Base-by-base conservation (phyloP, 2,113 vertebrate genomes). In the Neopipo cinnamomea region DNA sequence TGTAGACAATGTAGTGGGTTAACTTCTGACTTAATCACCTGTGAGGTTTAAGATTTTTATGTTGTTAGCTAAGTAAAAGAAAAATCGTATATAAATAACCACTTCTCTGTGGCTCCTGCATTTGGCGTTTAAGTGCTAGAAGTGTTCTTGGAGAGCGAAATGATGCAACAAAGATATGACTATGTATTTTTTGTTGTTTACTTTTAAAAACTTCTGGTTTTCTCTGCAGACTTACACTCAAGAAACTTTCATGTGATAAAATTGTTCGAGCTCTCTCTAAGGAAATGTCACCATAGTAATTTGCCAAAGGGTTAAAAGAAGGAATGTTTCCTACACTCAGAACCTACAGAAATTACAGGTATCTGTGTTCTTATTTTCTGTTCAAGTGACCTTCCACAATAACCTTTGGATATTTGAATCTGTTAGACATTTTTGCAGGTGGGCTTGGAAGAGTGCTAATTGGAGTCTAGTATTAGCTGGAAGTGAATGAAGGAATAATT, bases 401-500 rank as follows among this genome's bases (percentile, higher is more conserved):
- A 59, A 65, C 18, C 42, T 88, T 95, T 91, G 23, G 65, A 79
- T 88, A 66, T 94, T 91, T 95, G 70, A 93, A 91, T 75, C 88
- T 77, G n/a, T 83, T 85, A 89, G 61, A 95, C 61, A 67, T 96
- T 97, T 96, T 90, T 97, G 97, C 97, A 98, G 93, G 93, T 98
- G 97, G 96, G 41, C 68, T 96, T 96, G 88, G 95, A 98, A 96
- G 96, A 97, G 83, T 35, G 30, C 71, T 97, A 97, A 98, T 96
- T 97, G 94, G 74, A 97, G 94, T 88, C 80, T 92, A 95, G 96
- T 95, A 97, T 97, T 98, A 98, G 86, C 96, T 96, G 95, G 94
- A 97, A 97, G 77, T 95, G 83, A 91, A 86, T 93, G 92, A 97
- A 97, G 87, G 89, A 98, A 97, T 95, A 97, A 98, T 98, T 97